These are phyloP conservation scores for Catagonus wagneri DNA, from an alignment of 2,113 vertebrate species.

Conservation along the genomic window DNA sequence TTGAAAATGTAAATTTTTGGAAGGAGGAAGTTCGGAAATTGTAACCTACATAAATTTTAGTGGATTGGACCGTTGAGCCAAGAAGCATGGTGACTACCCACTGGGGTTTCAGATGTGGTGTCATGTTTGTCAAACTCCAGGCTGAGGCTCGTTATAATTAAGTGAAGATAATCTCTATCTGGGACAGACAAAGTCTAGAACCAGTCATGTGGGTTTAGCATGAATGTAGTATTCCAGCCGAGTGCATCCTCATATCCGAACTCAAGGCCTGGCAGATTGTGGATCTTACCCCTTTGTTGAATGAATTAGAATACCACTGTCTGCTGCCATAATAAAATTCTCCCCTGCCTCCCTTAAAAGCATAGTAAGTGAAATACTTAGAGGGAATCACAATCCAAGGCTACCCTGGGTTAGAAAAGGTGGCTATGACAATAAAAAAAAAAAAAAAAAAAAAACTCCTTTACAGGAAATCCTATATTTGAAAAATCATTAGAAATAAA, in stretches of 20 bases:
- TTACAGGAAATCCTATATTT: slow-evolving; percentile 52
- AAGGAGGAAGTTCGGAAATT: slow-evolving; percentile 58
- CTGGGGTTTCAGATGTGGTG: not conserved
- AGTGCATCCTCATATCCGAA: not conserved
- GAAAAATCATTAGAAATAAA: slow-evolving; percentile 59
- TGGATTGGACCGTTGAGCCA: slow-evolving; percentile 33
- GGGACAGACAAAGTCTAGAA: slow-evolving; percentile 58
- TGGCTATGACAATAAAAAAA: not conserved
- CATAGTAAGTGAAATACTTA: slow-evolving; percentile 4
- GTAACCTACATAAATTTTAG: slow-evolving; percentile 60
- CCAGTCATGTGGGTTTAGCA: not conserved
- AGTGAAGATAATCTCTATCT: not conserved
- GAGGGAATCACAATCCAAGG: not conserved
- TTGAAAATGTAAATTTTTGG: slow-evolving; percentile 60
- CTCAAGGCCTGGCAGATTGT: not conserved
- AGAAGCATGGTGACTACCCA: slow-evolving; percentile 56
- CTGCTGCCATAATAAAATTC: slow-evolving; percentile 45
- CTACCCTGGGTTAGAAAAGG: slow-evolving; percentile 25
- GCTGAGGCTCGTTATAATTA: not conserved
- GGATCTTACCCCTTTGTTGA: not conserved
- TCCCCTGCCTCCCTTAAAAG: slow-evolving; percentile 10
- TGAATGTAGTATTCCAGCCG: not conserved
- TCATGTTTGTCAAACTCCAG: not conserved
- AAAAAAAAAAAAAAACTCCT: slow-evolving; percentile 43
- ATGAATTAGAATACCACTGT: slow-evolving; percentile 46